Base-by-base conservation (phyloP, 2,888 invertebrate species). In the Drosophila rellima region DNA sequence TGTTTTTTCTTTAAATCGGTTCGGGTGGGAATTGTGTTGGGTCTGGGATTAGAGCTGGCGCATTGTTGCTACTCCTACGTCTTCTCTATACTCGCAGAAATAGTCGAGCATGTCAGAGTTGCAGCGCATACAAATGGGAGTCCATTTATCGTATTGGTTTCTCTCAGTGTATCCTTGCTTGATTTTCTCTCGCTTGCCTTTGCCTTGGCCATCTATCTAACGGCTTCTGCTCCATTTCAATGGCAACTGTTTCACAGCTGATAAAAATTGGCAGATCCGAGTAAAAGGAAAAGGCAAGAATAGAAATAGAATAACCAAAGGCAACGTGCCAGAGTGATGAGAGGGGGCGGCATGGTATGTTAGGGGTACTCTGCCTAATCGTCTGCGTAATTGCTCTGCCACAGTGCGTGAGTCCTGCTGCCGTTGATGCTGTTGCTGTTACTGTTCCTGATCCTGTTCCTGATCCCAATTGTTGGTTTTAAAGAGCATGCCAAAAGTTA, bases 201-300 rank as follows among this genome's bases (percentile, higher is more conserved):
- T 70, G 7, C 23, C 13, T 52, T 69, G 73, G 70, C 72, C 75
- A 74, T 78, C 79, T 81, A 75, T 89, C 88, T 82, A 81, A 79
- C 82, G 88, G 69, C 76, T 84, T 88, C 74, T 83, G 72, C 71
- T 55, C 77, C 90, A 89, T 89, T 86, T 88, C 82, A 78, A 78
- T 90, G 91, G 91, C 84, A 88, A 89, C 91, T 91, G 91, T 84
- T 91, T 89, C 80, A 81, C 90, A 88, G 91, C 91, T 91, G 91
- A 91, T 91, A 91, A 91, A 91, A 85, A 80, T 79, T 84, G 87
- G 74, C 84, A 83, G 81, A 82, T 79, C 83, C 80, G 29, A 37
- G 69, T 33, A 18, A 61, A 47, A 55, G 78, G 47, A 57, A 63
- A 57, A 39, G 26, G 59, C 59, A 40, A 57, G 37, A 20, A 56